Percentiles rank a stretch among this genome's conserved stretches.
Evolutionary conservation across 2,113 vertebrate species (phyloP).

Genomic region (Mobula hypostoma): DNA sequence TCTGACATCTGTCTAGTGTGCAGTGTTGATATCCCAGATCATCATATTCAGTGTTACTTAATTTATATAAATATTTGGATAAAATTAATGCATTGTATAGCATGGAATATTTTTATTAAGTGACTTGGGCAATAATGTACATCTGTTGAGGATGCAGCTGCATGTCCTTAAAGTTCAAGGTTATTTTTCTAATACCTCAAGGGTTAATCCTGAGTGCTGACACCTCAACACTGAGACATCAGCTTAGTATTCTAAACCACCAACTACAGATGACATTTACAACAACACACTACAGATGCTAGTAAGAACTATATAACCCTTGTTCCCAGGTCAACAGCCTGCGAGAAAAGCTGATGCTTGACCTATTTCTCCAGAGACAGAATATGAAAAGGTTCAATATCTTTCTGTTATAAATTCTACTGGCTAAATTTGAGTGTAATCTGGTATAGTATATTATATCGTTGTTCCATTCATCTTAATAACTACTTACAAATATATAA

Average conservation of each 20-base stretch:
- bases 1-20: neutral
- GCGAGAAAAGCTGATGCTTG: neutral
- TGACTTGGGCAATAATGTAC: neutral
- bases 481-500: neutral
- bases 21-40: neutral
- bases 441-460: neutral
- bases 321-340: neutral
- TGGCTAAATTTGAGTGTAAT: neutral
- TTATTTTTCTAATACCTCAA: neutral
- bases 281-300: neutral
- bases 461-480: neutral
- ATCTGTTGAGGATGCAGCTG: neutral
- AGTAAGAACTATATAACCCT: neutral
- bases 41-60: neutral
- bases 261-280: constrained; percentile 9
- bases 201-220: neutral
- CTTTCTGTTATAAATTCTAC: neutral
- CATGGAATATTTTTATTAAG: neutral
- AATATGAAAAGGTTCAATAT: neutral
- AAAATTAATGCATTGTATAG: neutral
- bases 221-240: neutral
- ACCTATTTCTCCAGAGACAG: neutral
- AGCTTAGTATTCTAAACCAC: neutral
- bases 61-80: neutral
- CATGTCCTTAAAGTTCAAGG: neutral